A percentile compares a stretch with the other conserved stretches of the same genome.
Evolutionary conservation across 2,113 vertebrate genomes (phyloP).

Genomic region (Limnothrissa miodon): DNA sequence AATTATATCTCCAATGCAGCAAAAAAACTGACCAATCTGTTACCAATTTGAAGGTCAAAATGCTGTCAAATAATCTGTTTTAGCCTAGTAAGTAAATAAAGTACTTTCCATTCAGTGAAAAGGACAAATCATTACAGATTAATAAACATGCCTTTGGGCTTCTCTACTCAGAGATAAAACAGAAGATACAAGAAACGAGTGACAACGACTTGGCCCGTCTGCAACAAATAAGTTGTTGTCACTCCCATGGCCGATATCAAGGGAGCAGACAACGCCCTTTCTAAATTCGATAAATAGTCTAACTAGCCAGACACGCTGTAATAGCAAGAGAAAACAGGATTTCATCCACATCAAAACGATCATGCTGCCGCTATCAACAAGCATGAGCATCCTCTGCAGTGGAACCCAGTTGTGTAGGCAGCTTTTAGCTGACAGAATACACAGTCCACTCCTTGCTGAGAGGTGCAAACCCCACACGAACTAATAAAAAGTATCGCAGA

Average conservation of each 20-base stretch:
- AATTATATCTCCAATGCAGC: not conserved
- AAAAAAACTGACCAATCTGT: not conserved
- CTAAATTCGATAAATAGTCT: not conserved
- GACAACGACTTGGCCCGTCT: not conserved
- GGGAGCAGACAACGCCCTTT: not conserved
- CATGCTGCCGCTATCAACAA: slow-evolving; percentile 22
- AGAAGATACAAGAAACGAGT: not conserved
- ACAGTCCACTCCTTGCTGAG: not conserved
- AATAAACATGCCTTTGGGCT: not conserved
- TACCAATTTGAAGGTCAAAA: not conserved
- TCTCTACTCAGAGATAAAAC: not conserved
- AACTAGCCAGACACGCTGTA: slow-evolving; percentile 4
- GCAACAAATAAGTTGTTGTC: not conserved
- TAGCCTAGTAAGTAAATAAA: not conserved
- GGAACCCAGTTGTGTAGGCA: not conserved
- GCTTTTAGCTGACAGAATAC: not conserved
- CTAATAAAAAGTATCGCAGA: not conserved
- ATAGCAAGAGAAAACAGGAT: no score
- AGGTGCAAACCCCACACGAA: not conserved
- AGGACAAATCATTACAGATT: not conserved
- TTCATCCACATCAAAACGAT: not conserved
- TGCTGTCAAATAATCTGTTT: not conserved
- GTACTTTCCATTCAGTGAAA: not conserved
- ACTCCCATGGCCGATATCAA: not conserved
- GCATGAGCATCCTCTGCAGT: slow-evolving; percentile 22